Conservation (phyloP, 2,888 invertebrate species). For the Hipparchia sbordonii region DNA sequence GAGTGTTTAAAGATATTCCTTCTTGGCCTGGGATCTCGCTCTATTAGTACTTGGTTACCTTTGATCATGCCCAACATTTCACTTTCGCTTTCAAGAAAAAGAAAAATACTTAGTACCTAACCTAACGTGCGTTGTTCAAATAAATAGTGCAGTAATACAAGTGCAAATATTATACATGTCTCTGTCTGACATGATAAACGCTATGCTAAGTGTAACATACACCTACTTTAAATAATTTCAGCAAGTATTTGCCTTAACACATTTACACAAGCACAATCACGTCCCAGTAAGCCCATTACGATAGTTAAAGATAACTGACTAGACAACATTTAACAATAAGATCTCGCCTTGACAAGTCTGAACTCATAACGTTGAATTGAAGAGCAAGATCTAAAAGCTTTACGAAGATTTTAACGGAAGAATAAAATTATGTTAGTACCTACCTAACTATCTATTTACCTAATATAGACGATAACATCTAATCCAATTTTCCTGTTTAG, state of each 20-base stretch:
- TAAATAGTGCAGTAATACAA: constrained; percentile 8
- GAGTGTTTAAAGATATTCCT: too few species aligned
- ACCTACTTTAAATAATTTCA: constrained; percentile 11
- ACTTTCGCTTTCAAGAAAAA: constrained; percentile 4
- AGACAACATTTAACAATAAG: constrained; percentile 12
- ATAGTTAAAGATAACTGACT: background rate
- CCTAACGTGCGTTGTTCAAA: constrained; percentile 1
- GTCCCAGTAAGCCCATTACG: constrained; percentile 10
- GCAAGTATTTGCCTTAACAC: constrained; percentile 11
- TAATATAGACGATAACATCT: background rate
- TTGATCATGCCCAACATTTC: background rate
- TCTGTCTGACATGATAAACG: constrained; percentile 15
- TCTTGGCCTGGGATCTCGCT: too few species aligned
- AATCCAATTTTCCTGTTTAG: background rate
- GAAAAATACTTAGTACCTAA: background rate
- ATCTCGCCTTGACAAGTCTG: constrained; percentile 11
- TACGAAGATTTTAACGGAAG: constrained; percentile 8
- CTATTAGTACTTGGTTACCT: background rate
- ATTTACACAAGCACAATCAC: background rate
- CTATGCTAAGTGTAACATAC: constrained; percentile 8
- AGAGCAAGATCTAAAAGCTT: background rate
- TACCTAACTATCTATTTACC: background rate
- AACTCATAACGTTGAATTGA: background rate
- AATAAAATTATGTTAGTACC: background rate
- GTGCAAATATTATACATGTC: constrained; percentile 8